Percentiles rank a stretch among this genome's conserved stretches.
Evolutionary conservation across 2,797 vertebrate species (phyloP).

Genomic region (Gadopsis marmoratus): DNA sequence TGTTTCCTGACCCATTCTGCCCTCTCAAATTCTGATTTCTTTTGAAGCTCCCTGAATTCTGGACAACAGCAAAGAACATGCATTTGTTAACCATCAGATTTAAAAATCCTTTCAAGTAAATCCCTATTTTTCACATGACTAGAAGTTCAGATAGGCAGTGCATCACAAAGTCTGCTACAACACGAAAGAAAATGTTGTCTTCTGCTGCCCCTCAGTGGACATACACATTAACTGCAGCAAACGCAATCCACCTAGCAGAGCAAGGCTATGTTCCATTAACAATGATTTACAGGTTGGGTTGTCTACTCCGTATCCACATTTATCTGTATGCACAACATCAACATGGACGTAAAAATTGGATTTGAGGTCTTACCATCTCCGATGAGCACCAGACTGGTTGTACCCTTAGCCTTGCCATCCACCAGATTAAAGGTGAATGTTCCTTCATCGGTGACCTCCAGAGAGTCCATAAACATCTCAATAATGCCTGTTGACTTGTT

Average conservation of each 20-base stretch:
- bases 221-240: slow-evolving; percentile 54
- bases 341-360: neutral
- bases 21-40: slow-evolving; percentile 95
- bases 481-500: slow-evolving; percentile 91
- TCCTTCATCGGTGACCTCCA: slow-evolving; percentile 95
- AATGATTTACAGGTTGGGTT: neutral
- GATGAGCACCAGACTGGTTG: slow-evolving; percentile 96
- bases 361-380: slow-evolving; percentile 88
- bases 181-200: slow-evolving; percentile 47
- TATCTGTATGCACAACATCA: neutral
- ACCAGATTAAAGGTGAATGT: slow-evolving; percentile 97
- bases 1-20: slow-evolving; percentile 98
- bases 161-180: neutral
- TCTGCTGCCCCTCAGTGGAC: slow-evolving; percentile 82
- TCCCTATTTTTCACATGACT: neutral
- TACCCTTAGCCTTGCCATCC: slow-evolving; percentile 95
- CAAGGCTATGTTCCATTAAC: neutral
- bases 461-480: slow-evolving; percentile 97
- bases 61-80: slow-evolving; percentile 32
- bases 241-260: neutral
- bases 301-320: neutral
- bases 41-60: slow-evolving; percentile 96
- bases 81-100: neutral
- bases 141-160: neutral
- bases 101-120: neutral